Base-by-base conservation (phyloP, 1,140 invertebrate species). In the Drosophila paulistorum region DNA sequence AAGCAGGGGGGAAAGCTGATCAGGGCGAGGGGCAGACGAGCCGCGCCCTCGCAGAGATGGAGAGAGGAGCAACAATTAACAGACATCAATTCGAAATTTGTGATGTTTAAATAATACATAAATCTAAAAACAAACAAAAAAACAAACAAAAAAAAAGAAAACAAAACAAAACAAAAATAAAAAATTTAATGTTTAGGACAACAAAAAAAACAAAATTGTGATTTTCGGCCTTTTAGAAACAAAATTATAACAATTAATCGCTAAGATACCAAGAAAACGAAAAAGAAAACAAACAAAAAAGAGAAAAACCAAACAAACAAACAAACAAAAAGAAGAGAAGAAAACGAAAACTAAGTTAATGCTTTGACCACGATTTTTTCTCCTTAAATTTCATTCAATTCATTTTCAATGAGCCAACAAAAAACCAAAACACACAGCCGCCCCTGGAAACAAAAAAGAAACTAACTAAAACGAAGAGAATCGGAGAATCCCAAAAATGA, bases 201-300 rank as follows among this genome's bases (percentile, higher is more conserved):
- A 83, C 81, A 84, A 84, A 77, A 83, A 87, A 91, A 91, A 81
- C 90, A 91, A 91, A 91, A 91, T 91, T 91, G 90, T 91, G 90
- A 91, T 91, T 91, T 91, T 91, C 90, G 90, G 90, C 90, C 90
- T 91, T 91, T 91, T 89, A 91, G 82, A 90, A 89, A 83, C 90
- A 85, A 91, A 91, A 90, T 79, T 90, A 89, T 73, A 79, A 83
- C 73, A 78, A 76, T 71, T 69, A 75, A 79, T 62, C 45, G 45
- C 45, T 51, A 51, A 51, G 45, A 51, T 65, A 74, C 62, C 72
- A 78, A 48, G 35, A 58, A 61, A 62, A 63, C 61, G 35, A 62
- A 45, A 48, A 45, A 41, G 23, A 17, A 37, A 72, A 67, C 64
- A 51, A 67, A 61, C 37, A 48, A 70, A 17, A 66, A 33, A 64